Evolutionary conservation across 2,888 invertebrate species (phyloP), one percentile per base, ranked within the genome.

Genomic region (Cephalotes varians): DNA sequence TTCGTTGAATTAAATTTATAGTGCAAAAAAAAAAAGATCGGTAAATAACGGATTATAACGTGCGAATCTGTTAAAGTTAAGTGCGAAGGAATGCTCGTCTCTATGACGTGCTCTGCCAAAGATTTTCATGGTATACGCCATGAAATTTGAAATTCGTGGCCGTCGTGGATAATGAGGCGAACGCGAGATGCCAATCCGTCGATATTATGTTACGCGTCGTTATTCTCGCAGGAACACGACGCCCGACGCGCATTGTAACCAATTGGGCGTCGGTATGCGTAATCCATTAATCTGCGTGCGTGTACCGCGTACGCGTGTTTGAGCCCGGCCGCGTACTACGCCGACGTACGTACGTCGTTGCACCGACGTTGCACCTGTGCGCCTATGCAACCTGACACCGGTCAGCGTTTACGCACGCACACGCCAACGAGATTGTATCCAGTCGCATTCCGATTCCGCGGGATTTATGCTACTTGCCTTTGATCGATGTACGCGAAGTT

Each of bases 181-280:
- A 90, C 88, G 88, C 85, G 87, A 90, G 91, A 87, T 82, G 87
- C 86, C 90, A 88, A 92, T 91, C 88, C 88, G 86, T 88, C 87
- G 89, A 91, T 91, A 91, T 91, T 91, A 90, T 88, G 89, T 89
- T 87, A 83, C 82, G 82, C 84, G 84, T 81, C 83, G 85, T 88
- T 90, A 84, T 90, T 88, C 90, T 86, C 88, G 77, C 69, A 83
- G 85, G 81, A 71, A 85, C 71, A 85, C 67, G 62, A 67, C 80
- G 85, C 62, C 82, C 87, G 84, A 84, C 87, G 79, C 74, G 87
- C 83, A 84, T 86, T 88, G 88, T 86, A 89, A 89, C 85, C 87
- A 83, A 88, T 88, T 87, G 82, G 73, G 47, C 62, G 67, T 40
- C 69, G 69, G 56, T 40, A 58, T 82, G 69, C 67, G 84, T 44